Conservation (phyloP, 2,888 invertebrate species). For the Aleiodes alternator region DNA sequence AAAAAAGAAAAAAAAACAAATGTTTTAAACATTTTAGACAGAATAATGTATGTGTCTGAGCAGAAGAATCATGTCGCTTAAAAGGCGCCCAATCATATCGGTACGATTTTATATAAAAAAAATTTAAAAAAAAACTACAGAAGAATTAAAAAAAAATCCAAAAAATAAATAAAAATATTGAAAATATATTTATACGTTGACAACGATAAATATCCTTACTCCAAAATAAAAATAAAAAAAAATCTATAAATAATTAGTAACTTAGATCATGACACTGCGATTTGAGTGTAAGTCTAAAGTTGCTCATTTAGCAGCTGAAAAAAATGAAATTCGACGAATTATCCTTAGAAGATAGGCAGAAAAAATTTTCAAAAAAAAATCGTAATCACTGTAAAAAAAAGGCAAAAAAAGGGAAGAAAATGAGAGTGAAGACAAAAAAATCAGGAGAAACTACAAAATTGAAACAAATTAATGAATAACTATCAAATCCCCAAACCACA, state of each 20-base stretch:
- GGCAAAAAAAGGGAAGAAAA: background rate
- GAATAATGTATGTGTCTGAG: conserved; percentile 37
- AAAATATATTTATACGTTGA: conserved; percentile 69
- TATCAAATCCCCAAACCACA: no score
- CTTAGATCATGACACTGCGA: conserved; percentile 7
- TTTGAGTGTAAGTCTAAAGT: conserved; percentile 38
- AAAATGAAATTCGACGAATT: background rate
- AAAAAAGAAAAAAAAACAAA: conserved; percentile 4
- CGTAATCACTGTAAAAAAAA: conserved; percentile 7
- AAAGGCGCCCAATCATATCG: conserved; percentile 66
- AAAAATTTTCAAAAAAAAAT: conserved; percentile 32
- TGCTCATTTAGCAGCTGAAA: conserved; percentile 29
- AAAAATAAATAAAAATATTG: conserved; percentile 55
- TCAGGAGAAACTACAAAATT: conserved; percentile 18
- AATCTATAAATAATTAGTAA: conserved; percentile 45
- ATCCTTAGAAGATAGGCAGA: conserved; percentile 23
- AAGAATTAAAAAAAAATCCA: conserved; percentile 47
- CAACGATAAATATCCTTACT: conserved; percentile 50
- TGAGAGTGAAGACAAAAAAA: conserved; percentile 8
- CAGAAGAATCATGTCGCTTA: conserved; percentile 50
- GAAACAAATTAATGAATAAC: conserved; percentile 1
- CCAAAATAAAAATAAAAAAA: conserved; percentile 36
- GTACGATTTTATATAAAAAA: conserved; percentile 64
- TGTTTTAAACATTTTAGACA: background rate
- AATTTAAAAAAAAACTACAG: conserved; percentile 47